Base-by-base conservation (phyloP, 1,140 invertebrate species). In the Pentalonia nigronervosa region DNA sequence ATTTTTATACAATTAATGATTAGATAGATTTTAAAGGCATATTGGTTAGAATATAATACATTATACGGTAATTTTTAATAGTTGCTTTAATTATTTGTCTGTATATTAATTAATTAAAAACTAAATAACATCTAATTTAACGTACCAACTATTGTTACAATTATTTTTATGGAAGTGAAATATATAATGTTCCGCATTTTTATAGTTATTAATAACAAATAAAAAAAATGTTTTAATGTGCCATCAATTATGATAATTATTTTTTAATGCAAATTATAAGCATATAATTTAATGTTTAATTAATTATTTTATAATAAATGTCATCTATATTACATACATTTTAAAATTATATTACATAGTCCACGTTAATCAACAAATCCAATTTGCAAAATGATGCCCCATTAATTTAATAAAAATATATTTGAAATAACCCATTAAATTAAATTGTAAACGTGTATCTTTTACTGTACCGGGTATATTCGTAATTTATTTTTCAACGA, bases 131-230 rank as follows among this genome's bases (percentile, higher is more conserved):
- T 67, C 30, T 67, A 67, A 67, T 76, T 76, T 17, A 76, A 76
- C 60, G 4, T 67, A 67, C 60, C 6, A 76, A 76, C 60, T 76
- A 76, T 76, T 76, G 30, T 76, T 76, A 76, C 14, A 76, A 17
- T n/a, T 76, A n/a, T 76, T 76, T 21, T 76, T 76, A 76, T 76
- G n/a, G 60, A 76, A n/a, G n/a, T n/a, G n/a, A n/a, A 76, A n/a
- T 76, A 20, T n/a, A 6, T n/a, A 67, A 53, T n/a, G 9, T n/a
- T n/a, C 30, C 6, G 17, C 11, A 76, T 14, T n/a, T n/a, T 14
- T 30, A 67, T 67, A n/a, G 25, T 67, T 30, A 1, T 7, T 67
- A n/a, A 67, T n/a, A 67, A 14, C 14, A 17, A 7, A 34, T 76
- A n/a, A 6, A 20, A n/a, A 17, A n/a, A 76, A 76, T 76, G 6